A percentile compares a stretch with the other conserved stretches of the same genome.
phyloP scores from a whole-genome alignment of 1,140 invertebrate species.

The Asobara japonica region DNA sequence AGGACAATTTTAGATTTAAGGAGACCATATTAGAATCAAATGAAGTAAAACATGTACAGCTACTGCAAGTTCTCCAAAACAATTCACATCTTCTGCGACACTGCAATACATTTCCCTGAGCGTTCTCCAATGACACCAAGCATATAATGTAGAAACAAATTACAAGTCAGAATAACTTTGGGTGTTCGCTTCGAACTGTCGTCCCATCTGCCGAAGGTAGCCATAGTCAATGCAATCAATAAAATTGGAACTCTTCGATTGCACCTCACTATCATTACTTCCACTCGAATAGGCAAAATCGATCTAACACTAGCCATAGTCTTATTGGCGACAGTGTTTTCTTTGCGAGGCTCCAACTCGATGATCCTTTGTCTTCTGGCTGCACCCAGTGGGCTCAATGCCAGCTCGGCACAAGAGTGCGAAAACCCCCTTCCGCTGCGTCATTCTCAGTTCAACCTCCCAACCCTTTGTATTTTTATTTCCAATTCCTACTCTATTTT shows the following conservation, averaged over 20 bases:
- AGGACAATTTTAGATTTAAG: neutral
- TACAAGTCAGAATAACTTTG: no score
- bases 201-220: neutral
- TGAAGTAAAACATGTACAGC: no score
- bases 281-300: constrained; percentile 9
- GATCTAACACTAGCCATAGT: constrained; percentile 3
- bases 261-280: constrained; percentile 7
- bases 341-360: constrained; percentile 28
- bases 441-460: constrained; percentile 31
- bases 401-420: constrained; percentile 44
- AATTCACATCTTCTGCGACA: no score
- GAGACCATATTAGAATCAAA: neutral
- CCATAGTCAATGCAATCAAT: neutral
- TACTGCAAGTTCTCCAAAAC: no score
- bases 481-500: constrained; percentile 12
- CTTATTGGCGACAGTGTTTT: constrained; percentile 28
- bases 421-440: constrained; percentile 50
- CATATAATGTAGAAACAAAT: no score
- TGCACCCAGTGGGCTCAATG: constrained; percentile 41
- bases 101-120: no score
- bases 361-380: constrained; percentile 43
- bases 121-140: no score
- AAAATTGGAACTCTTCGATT: neutral
- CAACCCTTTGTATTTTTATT: constrained; percentile 13
- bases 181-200: no score